Evolutionary conservation across 2,888 invertebrate genomes (phyloP).

Genomic region (Morpho deidamia): DNA sequence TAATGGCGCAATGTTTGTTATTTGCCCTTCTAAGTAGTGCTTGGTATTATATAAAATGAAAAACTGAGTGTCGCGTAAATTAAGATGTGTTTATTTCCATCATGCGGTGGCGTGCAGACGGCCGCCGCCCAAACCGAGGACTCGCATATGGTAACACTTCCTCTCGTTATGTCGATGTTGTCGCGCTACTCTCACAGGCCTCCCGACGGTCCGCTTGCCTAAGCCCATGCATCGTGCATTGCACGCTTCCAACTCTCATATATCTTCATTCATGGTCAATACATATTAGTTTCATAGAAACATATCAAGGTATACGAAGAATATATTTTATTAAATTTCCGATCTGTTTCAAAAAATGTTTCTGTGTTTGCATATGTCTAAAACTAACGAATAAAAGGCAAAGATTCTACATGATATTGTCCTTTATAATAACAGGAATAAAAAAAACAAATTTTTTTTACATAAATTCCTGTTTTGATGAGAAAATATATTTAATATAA

Average conservation of each 20-base stretch:
- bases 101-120: conserved; percentile 80
- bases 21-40: no score
- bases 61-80: conserved; percentile 12
- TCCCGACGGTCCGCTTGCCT: conserved; percentile 58
- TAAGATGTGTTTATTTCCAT: conserved; percentile 73
- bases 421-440: no score
- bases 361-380: no score
- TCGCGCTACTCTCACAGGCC: conserved; percentile 53
- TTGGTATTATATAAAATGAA: neutral
- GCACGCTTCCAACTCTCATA: conserved; percentile 64
- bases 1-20: no score
- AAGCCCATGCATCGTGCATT: conserved; percentile 65
- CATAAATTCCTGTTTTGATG: neutral
- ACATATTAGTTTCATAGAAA: neutral
- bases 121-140: conserved; percentile 93
- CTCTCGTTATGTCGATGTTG: conserved; percentile 55
- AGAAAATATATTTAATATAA: no score
- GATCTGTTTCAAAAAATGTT: no score
- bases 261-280: conserved; percentile 31
- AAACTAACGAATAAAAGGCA: no score
- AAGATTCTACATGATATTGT: no score
- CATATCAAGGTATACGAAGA: no score
- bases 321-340: no score
- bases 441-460: neutral
- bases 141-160: conserved; percentile 90